phyloP scores from a whole-genome alignment of 2,797 vertebrate species.

The Microctenopoma steveboyesi region DNA sequence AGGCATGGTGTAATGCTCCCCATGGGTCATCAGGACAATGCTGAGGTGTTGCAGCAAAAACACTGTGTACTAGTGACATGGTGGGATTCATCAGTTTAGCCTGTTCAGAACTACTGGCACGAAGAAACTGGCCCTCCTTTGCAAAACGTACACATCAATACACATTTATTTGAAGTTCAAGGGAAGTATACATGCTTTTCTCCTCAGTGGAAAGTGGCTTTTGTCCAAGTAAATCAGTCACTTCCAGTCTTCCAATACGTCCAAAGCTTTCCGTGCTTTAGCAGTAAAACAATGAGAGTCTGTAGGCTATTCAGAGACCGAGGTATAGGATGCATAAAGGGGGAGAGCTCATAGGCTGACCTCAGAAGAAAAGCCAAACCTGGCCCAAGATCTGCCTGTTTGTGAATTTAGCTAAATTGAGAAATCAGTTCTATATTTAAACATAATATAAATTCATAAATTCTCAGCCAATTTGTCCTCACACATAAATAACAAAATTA shows the following conservation, averaged over 20 bases:
- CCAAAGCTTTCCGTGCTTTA: constrained; percentile 27
- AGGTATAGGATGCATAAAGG: constrained; percentile 55
- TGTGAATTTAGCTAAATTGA: too few species aligned
- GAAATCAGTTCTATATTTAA: too few species aligned
- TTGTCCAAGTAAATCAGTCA: constrained; percentile 62
- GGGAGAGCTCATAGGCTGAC: constrained; percentile 58
- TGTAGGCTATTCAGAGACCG: constrained; percentile 42
- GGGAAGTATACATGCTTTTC: constrained; percentile 61
- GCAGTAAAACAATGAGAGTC: constrained; percentile 57
- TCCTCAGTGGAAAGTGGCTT: constrained; percentile 61
- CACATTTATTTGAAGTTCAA: constrained; percentile 28
- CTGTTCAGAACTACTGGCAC: not conserved
- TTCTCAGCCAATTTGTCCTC: too few species aligned
- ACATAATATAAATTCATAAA: too few species aligned
- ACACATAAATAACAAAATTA: too few species aligned
- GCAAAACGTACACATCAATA: constrained; percentile 1
- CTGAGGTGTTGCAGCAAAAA: constrained; percentile 35
- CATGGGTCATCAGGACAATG: constrained; percentile 32
- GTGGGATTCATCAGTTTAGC: constrained; percentile 27
- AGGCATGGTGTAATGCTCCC: constrained; percentile 61
- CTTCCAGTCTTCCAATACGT: constrained; percentile 57
- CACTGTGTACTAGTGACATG: constrained; percentile 1
- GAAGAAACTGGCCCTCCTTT: not conserved
- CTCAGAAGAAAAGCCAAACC: constrained; percentile 39
- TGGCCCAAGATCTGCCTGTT: not conserved